Percentiles rank a stretch among this genome's conserved stretches.
phyloP scores from a whole-genome alignment of 1,140 invertebrate species.

The Probaryconus sp. region DNA sequence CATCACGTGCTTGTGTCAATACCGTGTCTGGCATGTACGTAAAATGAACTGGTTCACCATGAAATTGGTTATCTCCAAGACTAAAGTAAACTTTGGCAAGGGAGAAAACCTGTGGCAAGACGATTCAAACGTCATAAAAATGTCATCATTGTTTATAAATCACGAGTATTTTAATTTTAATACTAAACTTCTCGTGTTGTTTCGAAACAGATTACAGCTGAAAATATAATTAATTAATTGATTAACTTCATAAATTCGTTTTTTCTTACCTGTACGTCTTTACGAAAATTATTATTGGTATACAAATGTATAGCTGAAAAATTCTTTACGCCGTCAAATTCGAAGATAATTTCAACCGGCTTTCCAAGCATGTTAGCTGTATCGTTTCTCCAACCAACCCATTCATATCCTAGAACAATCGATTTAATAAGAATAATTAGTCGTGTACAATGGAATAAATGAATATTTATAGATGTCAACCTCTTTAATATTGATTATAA shows the following conservation, averaged over 20 bases:
- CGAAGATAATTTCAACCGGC: slow-evolving; percentile 84
- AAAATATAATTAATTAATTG: neutral
- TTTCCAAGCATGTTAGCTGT: slow-evolving; percentile 79
- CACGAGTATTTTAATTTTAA: neutral
- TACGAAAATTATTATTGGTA: slow-evolving; percentile 82
- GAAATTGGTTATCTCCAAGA: slow-evolving; percentile 83
- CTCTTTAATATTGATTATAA: too few relatives aligned
- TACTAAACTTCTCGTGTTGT: neutral
- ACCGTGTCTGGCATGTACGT: slow-evolving; percentile 89
- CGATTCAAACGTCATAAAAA: slow-evolving; percentile 22
- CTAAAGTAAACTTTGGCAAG: slow-evolving; percentile 86
- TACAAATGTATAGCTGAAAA: slow-evolving; percentile 87
- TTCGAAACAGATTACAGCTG: too few relatives aligned
- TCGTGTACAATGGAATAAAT: too few relatives aligned
- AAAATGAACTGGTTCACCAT: slow-evolving; percentile 82
- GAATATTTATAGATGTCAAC: too few relatives aligned
- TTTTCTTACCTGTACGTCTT: slow-evolving; percentile 81
- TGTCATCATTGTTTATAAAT: slow-evolving; percentile 18
- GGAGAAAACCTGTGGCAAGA: slow-evolving; percentile 81
- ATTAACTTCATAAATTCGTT: neutral
- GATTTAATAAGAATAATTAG: too few relatives aligned
- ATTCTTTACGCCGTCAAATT: slow-evolving; percentile 86
- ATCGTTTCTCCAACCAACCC: slow-evolving; percentile 91
- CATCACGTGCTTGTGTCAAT: slow-evolving; percentile 89
- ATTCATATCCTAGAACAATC: slow-evolving; percentile 87